phyloP scores from a whole-genome alignment of 2,888 invertebrate species.

The Cheilosia grossa region DNA sequence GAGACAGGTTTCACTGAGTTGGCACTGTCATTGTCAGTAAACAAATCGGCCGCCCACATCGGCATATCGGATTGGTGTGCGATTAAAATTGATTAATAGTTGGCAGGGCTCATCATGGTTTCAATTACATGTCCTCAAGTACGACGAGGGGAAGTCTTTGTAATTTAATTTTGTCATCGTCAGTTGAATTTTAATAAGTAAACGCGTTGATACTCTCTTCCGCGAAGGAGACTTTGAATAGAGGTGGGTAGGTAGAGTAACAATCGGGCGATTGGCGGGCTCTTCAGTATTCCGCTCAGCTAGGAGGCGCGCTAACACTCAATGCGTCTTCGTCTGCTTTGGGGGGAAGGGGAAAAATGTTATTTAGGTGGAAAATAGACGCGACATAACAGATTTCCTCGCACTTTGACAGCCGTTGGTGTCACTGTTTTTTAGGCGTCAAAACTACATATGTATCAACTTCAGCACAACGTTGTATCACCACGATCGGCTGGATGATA shows the following conservation, averaged over 20 bases:
- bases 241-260: constrained; percentile 5
- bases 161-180: constrained; percentile 5
- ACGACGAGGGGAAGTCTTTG: constrained; percentile 5
- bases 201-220: not conserved
- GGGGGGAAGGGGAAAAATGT: not conserved
- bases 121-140: constrained; percentile 50
- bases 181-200: constrained; percentile 59
- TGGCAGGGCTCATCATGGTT: constrained; percentile 58
- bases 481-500: no score
- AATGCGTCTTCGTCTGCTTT: constrained; percentile 1
- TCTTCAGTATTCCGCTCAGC: constrained; percentile 58
- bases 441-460: no score
- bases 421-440: no score
- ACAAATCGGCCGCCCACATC: constrained; percentile 60
- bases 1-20: constrained; percentile 17
- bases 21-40: constrained; percentile 17
- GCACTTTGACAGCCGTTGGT: no score
- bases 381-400: no score
- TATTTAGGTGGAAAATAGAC: no score
- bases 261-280: constrained; percentile 34
- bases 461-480: no score
- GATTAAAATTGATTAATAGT: constrained; percentile 63
- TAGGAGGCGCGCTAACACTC: constrained; percentile 44
- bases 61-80: constrained; percentile 13
- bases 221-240: not conserved